Conservation (phyloP, 2,113 vertebrate species). For the Nanorana parkeri region DNA sequence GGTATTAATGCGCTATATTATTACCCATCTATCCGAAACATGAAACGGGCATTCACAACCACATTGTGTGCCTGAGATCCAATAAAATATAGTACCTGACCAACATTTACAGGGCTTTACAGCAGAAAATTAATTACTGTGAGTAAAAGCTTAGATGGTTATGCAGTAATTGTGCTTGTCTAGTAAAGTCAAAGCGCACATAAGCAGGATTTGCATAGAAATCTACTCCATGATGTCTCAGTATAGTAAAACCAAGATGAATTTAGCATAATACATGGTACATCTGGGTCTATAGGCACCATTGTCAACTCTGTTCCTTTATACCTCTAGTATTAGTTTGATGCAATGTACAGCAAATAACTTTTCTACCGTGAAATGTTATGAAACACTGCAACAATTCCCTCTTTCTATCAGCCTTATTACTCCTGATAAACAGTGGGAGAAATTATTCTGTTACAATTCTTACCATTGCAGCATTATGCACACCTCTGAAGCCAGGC, state of each 20-base stretch:
- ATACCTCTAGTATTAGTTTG: too few relatives aligned
- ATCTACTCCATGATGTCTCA: not conserved
- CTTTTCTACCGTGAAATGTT: too few relatives aligned
- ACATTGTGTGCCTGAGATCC: conserved; percentile 63
- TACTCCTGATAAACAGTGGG: too few relatives aligned
- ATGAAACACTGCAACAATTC: too few relatives aligned
- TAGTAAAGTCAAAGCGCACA: conserved; percentile 72
- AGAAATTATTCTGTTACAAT: too few relatives aligned
- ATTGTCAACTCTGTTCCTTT: too few relatives aligned
- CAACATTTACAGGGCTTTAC: conserved; percentile 72
- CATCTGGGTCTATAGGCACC: too few relatives aligned
- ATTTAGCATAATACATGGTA: not conserved
- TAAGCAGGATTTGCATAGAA: conserved; percentile 54
- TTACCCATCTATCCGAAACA: conserved; percentile 78
- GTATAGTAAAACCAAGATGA: not conserved
- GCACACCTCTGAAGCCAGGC: too few relatives aligned
- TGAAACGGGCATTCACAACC: conserved; percentile 65
- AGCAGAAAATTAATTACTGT: conserved; percentile 74
- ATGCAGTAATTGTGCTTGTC: conserved; percentile 64
- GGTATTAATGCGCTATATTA: conserved; percentile 85
- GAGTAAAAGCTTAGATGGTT: conserved; percentile 71
- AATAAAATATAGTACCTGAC: conserved; percentile 70
- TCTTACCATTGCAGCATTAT: too few relatives aligned
- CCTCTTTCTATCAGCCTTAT: too few relatives aligned
- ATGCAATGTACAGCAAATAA: too few relatives aligned